Base-by-base conservation (phyloP, 1,140 invertebrate species). In the Temnothorax longispinosus region DNA sequence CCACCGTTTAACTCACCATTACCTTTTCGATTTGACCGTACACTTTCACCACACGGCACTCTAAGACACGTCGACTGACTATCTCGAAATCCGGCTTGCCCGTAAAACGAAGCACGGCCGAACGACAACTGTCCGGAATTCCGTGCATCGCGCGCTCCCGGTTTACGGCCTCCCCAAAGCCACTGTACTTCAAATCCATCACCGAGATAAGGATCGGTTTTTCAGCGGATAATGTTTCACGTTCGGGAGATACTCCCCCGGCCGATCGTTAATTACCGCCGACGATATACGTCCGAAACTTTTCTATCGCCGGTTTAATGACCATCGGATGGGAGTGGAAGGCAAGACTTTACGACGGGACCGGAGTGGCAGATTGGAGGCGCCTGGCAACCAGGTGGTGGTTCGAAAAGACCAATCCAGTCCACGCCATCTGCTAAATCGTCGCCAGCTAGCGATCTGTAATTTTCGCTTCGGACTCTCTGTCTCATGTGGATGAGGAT, bases 141-240 rank as follows among this genome's bases (percentile, higher is more conserved):
- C 80, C 58, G 44, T 74, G 80, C 80, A 35, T 82, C 64, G 80
- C 60, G 69, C 44, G 86, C 76, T 90, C 89, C 88, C 88, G 88
- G 85, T 90, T 90, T 90, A 89, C 82, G 71, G 86, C 86, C 86
- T 76, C 58, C 71, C 87, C 85, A 58, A 64, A 58, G 74, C 54
- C 80, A 41, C 47, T 32, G 58, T 74, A 69, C 86, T 74, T 87
- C 86, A 77, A 90, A 90, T 90, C 89, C 89, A 90, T 90, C 89
- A 90, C 80, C 89, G 75, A 90, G 89, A 90, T 90, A 90, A 90
- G 87, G 86, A 90, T 90, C 89, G 86, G 81, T 90, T 90, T 90
- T 90, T 90, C 89, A 90, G 62, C 86, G 89, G 86, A 90, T 90
- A 90, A 90, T 88, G 89, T 90, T 90, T 90, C 89, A 90, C 89